Base-by-base conservation (phyloP, 2,797 vertebrate species). In the Mormyrops boulengeri region DNA sequence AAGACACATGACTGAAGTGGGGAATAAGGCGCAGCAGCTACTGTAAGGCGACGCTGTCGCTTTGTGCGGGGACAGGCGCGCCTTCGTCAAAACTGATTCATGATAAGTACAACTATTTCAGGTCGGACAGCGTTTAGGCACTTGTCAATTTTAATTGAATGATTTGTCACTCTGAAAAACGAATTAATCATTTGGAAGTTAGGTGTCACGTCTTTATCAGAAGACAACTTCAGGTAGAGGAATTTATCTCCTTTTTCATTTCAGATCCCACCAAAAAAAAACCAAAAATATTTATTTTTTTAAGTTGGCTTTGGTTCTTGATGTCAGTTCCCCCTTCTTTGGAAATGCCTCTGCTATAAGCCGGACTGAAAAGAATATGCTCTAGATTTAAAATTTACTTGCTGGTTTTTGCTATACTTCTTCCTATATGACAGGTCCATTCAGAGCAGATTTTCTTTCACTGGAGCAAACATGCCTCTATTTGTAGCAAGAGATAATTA, bases 61-160 rank as follows among this genome's bases (percentile, higher is more conserved):
- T 93, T 91, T 93, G 66, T 91, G 90, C 69, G 90, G 88, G 88
- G 90, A 38, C 85, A 11, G 9, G 69, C 85, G 90, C 38, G 88
- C 90, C 91, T 92, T 87, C 90, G 93, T 92, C 91, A 89, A 49
- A 90, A 88, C 82, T 94, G 94, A 95, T 93, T 95, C 94, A 93
- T 92, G 93, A 91, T 90, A 91, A 93, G 91, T 91, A 92, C 92
- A 93, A 93, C 55, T 89, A 22, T 87, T 92, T 93, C 92, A 47
- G 95, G 94, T 94, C 95, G 92, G 92, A 91, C 90, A 90, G 92
- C 91, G 90, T 93, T 96, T 93, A 95, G 93, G 93, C 9, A 26
- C 94, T 93, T 94, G 94, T 93, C 93, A 92, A 91, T 92, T 93
- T 94, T 95, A 94, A 95, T 94, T 95, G 92, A 94, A 94, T 91